A percentile compares a stretch with the other conserved stretches of the same genome.
Evolutionary conservation across 2,113 vertebrate genomes (phyloP).

Genomic region (Gopherus flavomarginatus): DNA sequence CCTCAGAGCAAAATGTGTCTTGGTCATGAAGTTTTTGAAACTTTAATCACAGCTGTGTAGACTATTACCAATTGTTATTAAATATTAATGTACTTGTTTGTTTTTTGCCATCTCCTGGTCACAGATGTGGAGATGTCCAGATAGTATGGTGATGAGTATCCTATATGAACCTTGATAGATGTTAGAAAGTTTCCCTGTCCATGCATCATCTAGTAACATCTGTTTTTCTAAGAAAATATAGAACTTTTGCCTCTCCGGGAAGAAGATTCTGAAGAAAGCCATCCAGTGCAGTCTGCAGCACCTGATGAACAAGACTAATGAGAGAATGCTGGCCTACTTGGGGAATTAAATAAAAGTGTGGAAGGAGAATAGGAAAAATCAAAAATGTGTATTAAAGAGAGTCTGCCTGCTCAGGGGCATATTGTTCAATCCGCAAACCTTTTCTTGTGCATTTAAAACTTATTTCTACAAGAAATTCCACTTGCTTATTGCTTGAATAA

Average conservation of each 20-base stretch:
- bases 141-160: neutral
- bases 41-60: neutral
- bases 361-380: neutral
- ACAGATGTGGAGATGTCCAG: neutral
- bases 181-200: neutral
- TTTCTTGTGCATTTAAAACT: neutral
- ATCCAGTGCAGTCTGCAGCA: neutral
- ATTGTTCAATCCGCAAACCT: neutral
- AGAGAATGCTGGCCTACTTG: fast-evolving
- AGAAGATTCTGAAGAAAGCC: neutral
- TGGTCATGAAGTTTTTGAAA: neutral
- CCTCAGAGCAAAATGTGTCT: neutral
- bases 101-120: neutral
- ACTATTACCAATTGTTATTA: neutral
- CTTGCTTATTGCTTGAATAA: neutral
- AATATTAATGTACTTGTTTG: neutral
- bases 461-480: neutral
- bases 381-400: neutral
- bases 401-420: neutral
- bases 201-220: neutral
- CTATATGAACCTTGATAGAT: neutral
- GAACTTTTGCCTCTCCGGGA: neutral
- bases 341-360: neutral
- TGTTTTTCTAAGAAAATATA: neutral
- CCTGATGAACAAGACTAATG: neutral